Conservation (phyloP, 2,797 vertebrate species). For the Cyprinodon diabolis region DNA sequence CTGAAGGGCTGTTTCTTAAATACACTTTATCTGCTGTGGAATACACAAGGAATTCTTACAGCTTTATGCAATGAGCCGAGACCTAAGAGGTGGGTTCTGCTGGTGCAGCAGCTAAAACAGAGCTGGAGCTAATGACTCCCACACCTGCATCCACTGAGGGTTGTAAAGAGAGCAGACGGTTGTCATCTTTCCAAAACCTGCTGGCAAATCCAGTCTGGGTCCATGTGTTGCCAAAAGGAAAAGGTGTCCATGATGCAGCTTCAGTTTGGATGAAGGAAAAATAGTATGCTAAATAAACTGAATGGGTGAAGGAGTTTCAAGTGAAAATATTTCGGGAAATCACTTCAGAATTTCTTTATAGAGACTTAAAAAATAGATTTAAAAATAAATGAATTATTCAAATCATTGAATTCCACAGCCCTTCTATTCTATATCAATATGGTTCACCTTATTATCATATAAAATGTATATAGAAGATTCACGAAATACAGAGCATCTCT, state of each 20-base stretch:
- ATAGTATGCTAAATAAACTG: neutral
- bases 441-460: constrained; percentile 25
- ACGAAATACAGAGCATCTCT: constrained; percentile 54
- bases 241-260: neutral
- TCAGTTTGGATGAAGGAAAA: constrained; percentile 2
- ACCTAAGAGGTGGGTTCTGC: neutral
- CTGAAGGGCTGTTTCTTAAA: neutral
- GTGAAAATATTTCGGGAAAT: too few relatives aligned
- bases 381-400: constrained; percentile 11
- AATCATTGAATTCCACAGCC: constrained; percentile 13
- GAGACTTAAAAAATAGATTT: neutral
- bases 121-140: neutral
- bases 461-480: constrained; percentile 18
- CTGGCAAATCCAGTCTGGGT: neutral
- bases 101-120: neutral
- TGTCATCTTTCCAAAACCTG: neutral
- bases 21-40: neutral
- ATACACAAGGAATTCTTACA: neutral
- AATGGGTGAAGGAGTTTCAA: too few relatives aligned
- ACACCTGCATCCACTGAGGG: neutral
- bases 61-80: neutral
- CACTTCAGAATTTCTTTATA: neutral
- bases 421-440: constrained; percentile 16
- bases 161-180: neutral
- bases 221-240: neutral